Conservation (phyloP, 2,888 invertebrate species). For the Eurytoma californica region DNA sequence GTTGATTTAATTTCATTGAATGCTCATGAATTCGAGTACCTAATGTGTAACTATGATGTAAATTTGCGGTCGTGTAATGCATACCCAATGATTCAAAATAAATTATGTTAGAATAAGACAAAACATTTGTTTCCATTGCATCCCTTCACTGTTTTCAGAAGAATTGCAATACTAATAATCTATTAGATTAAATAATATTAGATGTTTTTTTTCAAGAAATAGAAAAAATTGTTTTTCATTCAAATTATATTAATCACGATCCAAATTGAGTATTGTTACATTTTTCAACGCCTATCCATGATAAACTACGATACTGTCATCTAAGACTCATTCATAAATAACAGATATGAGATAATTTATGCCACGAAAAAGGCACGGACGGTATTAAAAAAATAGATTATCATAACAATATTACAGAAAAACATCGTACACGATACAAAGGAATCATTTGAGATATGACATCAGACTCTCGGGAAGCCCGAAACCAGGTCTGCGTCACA, state of each 20-base stretch:
- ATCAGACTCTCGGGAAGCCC: constrained; percentile 39
- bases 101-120: constrained; percentile 9
- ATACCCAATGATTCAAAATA: constrained; percentile 8
- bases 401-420: constrained; percentile 13
- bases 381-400: neutral
- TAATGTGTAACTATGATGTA: constrained; percentile 16
- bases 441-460: constrained; percentile 27
- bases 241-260: too few relatives aligned
- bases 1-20: neutral
- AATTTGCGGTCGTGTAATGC: constrained; percentile 18
- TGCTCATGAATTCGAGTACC: constrained; percentile 11
- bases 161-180: too few relatives aligned
- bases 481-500: constrained; percentile 11
- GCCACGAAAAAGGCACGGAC: neutral
- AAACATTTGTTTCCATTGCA: neutral
- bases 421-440: neutral
- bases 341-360: neutral
- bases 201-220: neutral
- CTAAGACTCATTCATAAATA: neutral
- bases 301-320: too few relatives aligned
- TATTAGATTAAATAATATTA: too few relatives aligned
- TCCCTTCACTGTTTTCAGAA: too few relatives aligned
- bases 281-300: too few relatives aligned
- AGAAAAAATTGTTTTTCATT: neutral
- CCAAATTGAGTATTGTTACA: too few relatives aligned